A percentile compares a stretch with the other conserved stretches of the same genome.
Evolutionary conservation across 1,140 invertebrate genomes (phyloP).

Genomic region (Cydia splendana): DNA sequence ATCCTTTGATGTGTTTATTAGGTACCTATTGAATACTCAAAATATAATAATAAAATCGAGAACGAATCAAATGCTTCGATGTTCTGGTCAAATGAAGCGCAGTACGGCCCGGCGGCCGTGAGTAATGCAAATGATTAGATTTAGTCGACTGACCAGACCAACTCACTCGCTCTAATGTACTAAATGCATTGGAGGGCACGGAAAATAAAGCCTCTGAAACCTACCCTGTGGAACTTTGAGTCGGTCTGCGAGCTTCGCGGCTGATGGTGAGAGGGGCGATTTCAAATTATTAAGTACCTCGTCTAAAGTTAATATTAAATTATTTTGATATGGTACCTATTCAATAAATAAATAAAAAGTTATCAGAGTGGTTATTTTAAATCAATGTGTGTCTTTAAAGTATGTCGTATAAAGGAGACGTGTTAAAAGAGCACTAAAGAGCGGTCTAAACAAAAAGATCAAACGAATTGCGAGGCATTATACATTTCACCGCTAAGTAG

Average conservation of each 20-base stretch:
- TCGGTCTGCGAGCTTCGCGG: not conserved
- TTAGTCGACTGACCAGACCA: constrained; percentile 64
- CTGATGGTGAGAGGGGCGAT: not conserved
- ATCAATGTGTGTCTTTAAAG: not conserved
- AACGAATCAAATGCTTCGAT: constrained; percentile 49
- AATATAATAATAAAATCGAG: constrained; percentile 20
- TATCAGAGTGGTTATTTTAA: not conserved
- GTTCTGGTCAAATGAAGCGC: constrained; percentile 74
- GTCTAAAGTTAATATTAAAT: not conserved
- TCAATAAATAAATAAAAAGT: not conserved
- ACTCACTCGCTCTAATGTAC: constrained; percentile 34
- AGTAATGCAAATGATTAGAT: constrained; percentile 77
- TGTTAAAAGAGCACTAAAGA: constrained; percentile 28
- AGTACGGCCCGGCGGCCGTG: constrained; percentile 68
- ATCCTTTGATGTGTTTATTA: no score
- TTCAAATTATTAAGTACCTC: not conserved
- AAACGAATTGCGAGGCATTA: constrained; percentile 52
- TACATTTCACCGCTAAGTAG: constrained; percentile 74
- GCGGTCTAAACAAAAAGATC: constrained; percentile 31
- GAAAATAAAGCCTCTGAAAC: constrained; percentile 32
- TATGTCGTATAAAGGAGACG: not conserved
- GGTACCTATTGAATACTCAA: not conserved
- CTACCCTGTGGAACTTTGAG: constrained; percentile 22
- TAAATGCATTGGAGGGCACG: constrained; percentile 34
- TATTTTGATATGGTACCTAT: not conserved